Percentiles rank a stretch among this genome's conserved stretches.
These are phyloP conservation scores for Trypoxylus dichotomus DNA, from an alignment of 1,140 invertebrate genomes.

Conservation along the genomic window DNA sequence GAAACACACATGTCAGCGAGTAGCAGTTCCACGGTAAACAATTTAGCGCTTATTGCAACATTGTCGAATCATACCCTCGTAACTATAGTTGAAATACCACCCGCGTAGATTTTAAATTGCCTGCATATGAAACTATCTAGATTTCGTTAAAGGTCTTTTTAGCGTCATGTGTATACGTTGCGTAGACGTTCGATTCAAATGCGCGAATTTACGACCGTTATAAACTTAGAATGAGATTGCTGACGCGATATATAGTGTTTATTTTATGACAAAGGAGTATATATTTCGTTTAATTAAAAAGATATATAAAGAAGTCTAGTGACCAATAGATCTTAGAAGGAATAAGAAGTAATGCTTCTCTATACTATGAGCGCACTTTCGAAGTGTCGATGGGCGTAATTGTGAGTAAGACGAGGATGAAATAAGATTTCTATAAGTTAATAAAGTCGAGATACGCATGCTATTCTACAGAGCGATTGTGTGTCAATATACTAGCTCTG, in stretches of 20 bases:
- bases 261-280: neutral
- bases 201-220: neutral
- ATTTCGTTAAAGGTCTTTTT: neutral
- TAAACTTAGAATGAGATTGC: neutral
- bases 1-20: neutral
- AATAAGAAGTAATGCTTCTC: no score
- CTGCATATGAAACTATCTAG: neutral
- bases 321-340: no score
- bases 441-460: no score
- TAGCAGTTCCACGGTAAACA: neutral
- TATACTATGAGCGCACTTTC: no score
- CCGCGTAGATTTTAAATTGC: neutral
- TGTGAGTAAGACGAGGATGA: no score
- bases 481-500: no score
- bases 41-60: constrained; percentile 6
- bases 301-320: no score
- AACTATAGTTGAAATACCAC: neutral
- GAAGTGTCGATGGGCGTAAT: no score
- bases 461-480: no score
- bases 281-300: neutral
- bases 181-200: neutral
- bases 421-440: no score
- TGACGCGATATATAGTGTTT: neutral
- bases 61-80: neutral
- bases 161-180: neutral